These are phyloP conservation scores for Machimus rusticus DNA, from an alignment of 2,888 invertebrate species.

Conservation along the genomic window DNA sequence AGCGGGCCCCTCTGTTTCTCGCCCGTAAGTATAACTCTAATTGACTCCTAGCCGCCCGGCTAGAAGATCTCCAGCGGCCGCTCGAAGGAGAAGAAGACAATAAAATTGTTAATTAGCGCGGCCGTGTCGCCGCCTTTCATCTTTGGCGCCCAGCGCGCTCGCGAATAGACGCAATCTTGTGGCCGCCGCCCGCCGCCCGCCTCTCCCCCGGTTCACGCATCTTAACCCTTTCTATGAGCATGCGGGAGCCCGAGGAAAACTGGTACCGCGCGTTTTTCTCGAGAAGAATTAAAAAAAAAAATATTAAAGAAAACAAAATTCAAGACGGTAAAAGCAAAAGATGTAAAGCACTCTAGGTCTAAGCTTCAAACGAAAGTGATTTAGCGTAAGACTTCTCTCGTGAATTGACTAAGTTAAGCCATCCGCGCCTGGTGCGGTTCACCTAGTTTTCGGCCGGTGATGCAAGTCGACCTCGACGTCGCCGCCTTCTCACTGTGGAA, in stretches of 20 bases:
- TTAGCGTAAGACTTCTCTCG: conserved; percentile 43
- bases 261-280: neutral
- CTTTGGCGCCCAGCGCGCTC: neutral
- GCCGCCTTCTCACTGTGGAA: neutral
- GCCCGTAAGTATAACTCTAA: conserved; percentile 43
- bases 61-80: conserved; percentile 4
- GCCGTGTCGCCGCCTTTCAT: neutral
- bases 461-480: neutral
- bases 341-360: neutral
- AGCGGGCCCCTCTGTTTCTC: neutral
- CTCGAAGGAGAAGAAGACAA: conserved; percentile 28
- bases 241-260: neutral
- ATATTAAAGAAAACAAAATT: neutral
- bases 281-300: neutral
- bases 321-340: neutral
- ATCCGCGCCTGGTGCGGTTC: neutral
- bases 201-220: neutral
- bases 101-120: conserved; percentile 40
- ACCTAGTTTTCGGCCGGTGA: neutral
- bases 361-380: conserved; percentile 47
- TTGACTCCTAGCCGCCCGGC: conserved; percentile 21
- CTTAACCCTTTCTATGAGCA: neutral
- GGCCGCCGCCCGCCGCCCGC: neutral
- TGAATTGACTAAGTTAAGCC: conserved; percentile 47
- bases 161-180: neutral